Evolutionary conservation across 2,113 vertebrate species (phyloP).

Genomic region (Cacatua alba): DNA sequence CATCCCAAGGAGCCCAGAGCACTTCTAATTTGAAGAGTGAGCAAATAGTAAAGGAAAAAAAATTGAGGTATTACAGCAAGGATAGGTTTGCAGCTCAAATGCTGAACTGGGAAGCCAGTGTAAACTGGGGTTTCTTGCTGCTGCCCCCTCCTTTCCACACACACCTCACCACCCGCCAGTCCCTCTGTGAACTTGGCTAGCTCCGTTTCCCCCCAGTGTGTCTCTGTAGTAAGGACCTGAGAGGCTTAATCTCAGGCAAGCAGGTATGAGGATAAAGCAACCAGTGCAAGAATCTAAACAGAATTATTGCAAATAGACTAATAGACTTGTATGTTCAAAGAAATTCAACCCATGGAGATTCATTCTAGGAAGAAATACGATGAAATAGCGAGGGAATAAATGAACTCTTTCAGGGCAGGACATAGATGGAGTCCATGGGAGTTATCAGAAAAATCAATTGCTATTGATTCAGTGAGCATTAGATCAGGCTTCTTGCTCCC

Average conservation of each 20-base stretch:
- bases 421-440: not conserved
- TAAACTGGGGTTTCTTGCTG: not conserved
- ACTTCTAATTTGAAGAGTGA: not conserved
- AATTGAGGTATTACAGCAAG: not conserved
- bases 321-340: not conserved
- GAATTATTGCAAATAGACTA: not conserved
- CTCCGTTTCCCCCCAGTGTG: not conserved
- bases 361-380: conserved; percentile 6
- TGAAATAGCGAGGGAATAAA: not conserved
- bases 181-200: not conserved
- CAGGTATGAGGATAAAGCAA: not conserved
- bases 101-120: not conserved
- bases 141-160: not conserved
- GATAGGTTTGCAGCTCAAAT: not conserved
- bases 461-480: conserved; percentile 45
- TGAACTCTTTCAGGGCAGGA: conserved; percentile 7
- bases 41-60: not conserved
- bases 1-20: not conserved
- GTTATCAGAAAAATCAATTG: conserved; percentile 34
- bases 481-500: conserved; percentile 29
- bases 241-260: not conserved
- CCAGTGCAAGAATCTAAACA: not conserved
- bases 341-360: not conserved
- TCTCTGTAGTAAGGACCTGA: not conserved
- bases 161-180: too few species aligned